Percentiles rank a stretch among this genome's conserved stretches.
Evolutionary conservation across 2,113 vertebrate species (phyloP).

Genomic region (Neogobius melanostomus): DNA sequence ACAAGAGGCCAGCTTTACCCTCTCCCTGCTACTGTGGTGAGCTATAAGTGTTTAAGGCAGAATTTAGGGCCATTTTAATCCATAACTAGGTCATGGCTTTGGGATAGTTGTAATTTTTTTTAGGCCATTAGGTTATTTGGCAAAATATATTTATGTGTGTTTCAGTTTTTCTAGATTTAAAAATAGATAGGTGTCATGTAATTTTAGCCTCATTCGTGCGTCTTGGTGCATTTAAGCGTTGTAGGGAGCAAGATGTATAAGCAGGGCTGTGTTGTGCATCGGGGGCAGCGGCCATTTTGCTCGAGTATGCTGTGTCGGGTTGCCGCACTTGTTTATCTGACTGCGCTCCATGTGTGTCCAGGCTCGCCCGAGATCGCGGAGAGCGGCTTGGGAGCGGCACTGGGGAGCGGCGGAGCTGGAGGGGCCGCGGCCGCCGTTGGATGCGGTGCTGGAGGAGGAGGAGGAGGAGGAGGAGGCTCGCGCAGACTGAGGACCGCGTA

Average conservation of each 20-base stretch:
- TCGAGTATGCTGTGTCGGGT: constrained; percentile 36
- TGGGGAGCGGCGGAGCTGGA: neutral
- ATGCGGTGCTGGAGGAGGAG: constrained; percentile 6
- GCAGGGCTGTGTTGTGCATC: neutral
- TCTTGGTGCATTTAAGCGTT: neutral
- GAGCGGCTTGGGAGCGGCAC: neutral
- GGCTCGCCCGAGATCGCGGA: constrained; percentile 91
- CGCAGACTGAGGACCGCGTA: constrained; percentile 96
- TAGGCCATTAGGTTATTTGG: neutral
- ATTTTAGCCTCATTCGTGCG: neutral
- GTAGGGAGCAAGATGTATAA: neutral
- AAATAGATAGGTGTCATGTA: neutral
- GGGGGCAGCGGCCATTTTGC: constrained; percentile 71
- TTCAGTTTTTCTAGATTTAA: too few species aligned
- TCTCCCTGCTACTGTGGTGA: neutral
- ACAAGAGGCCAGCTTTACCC: constrained; percentile 46
- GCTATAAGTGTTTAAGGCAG: neutral
- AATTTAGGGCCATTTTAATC: neutral
- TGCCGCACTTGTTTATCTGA: constrained; percentile 15
- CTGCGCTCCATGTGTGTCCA: constrained; percentile 74
- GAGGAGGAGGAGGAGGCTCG: constrained; percentile 82
- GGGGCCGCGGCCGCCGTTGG: neutral
- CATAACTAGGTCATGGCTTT: neutral
- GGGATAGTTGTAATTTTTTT: neutral
- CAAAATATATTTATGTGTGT: neutral